phyloP scores from a whole-genome alignment of 1,140 invertebrate genomes.

The Coelopa frigida region DNA sequence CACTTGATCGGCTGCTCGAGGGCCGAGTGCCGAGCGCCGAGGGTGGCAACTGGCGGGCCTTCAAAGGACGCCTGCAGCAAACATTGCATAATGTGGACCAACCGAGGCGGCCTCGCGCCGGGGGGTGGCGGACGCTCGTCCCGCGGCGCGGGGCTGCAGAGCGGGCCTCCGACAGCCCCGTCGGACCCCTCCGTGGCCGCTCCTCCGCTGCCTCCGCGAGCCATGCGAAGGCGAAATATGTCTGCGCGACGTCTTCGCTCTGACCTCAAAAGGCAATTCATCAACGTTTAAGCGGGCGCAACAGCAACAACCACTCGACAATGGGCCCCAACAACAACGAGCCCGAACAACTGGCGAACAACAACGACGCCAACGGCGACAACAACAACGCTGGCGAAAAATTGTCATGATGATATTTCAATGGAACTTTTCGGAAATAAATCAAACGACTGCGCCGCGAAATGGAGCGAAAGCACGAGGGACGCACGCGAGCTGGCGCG shows the following conservation, averaged over 20 bases:
- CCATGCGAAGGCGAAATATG: neutral
- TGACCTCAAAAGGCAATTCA: constrained; percentile 30
- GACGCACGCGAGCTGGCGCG: too few relatives aligned
- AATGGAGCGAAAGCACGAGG: too few relatives aligned
- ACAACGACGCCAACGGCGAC: constrained; percentile 3
- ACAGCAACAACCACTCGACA: constrained; percentile 2
- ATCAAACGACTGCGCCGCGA: too few relatives aligned
- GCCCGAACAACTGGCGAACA: neutral
- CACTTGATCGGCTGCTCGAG: too few relatives aligned
- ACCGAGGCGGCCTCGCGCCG: constrained; percentile 14
- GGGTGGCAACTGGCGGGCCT: constrained; percentile 19
- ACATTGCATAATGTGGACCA: constrained; percentile 38
- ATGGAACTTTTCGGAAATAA: too few relatives aligned
- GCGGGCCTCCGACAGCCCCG: too few relatives aligned
- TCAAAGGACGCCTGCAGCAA: constrained; percentile 12
- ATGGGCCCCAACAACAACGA: constrained; percentile 2
- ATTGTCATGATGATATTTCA: too few relatives aligned
- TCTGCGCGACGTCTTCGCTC: neutral
- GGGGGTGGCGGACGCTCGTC: constrained; percentile 8
- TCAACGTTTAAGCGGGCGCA: constrained; percentile 18
- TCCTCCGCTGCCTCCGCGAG: too few relatives aligned
- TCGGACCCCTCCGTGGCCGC: too few relatives aligned
- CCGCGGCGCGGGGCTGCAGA: too few relatives aligned
- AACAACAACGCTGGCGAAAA: constrained; percentile 4
- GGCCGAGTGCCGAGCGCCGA: too few relatives aligned